phyloP scores from a whole-genome alignment of 2,888 invertebrate species.

The Biston stratarius region DNA sequence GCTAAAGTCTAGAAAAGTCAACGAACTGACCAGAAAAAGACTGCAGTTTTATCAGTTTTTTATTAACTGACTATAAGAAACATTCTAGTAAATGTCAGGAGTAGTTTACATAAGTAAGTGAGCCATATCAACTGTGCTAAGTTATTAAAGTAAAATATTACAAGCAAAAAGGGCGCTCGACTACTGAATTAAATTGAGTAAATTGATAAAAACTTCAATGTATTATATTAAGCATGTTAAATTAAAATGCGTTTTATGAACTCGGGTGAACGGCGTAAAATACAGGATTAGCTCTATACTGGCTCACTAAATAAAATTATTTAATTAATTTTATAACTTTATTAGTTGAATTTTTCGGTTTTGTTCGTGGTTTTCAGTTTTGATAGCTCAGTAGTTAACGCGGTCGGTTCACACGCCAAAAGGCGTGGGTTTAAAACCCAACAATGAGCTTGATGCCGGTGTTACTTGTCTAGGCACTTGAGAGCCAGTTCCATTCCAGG shows the following conservation, averaged over 20 bases:
- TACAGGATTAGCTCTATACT: background rate
- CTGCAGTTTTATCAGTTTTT: conserved; percentile 3
- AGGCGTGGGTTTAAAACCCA: too few species aligned
- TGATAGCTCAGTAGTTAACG: too few species aligned
- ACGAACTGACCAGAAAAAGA: conserved; percentile 6
- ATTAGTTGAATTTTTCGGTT: background rate
- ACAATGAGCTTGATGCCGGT: too few species aligned
- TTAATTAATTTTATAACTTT: background rate
- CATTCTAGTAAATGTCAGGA: conserved; percentile 38
- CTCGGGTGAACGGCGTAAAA: background rate
- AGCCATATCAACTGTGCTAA: conserved; percentile 5
- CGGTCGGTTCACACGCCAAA: too few species aligned
- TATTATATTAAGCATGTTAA: background rate
- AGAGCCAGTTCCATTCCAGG: too few species aligned
- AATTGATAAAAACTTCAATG: conserved; percentile 11
- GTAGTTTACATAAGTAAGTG: conserved; percentile 25
- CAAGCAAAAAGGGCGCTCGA: conserved; percentile 34
- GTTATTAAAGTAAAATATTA: conserved; percentile 22
- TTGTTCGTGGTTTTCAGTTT: too few species aligned
- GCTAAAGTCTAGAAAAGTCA: conserved; percentile 8
- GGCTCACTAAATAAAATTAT: background rate
- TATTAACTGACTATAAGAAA: conserved; percentile 9
- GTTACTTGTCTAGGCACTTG: too few species aligned
- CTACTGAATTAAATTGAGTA: conserved; percentile 10
- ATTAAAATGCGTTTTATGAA: background rate